Percentiles rank a stretch among this genome's conserved stretches.
phyloP scores from a whole-genome alignment of 2,113 vertebrate genomes.

The Tyrannus savana region DNA sequence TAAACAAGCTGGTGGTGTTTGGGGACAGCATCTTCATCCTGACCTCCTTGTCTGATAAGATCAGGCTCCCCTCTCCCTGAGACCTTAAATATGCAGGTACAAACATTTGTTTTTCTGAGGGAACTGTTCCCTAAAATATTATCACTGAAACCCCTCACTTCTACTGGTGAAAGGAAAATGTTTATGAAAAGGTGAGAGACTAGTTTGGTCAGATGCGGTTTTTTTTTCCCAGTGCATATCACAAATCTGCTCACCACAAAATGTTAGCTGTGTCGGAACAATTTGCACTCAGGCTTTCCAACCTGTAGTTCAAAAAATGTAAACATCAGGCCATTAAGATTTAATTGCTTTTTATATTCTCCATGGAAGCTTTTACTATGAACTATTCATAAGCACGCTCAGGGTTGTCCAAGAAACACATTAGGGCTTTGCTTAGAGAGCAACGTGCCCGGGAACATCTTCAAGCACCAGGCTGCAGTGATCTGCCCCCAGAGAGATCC shows the following conservation, averaged over 20 bases:
- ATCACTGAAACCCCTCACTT: neutral
- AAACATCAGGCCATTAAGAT: constrained; percentile 42
- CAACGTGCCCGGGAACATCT: neutral
- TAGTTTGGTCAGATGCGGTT: neutral
- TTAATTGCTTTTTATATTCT: constrained; percentile 58
- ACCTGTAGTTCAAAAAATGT: constrained; percentile 49
- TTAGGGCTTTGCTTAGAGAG: neutral
- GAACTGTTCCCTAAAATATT: neutral
- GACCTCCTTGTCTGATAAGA: neutral
- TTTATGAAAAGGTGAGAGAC: neutral
- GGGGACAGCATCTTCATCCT: neutral
- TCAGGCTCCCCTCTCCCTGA: neutral
- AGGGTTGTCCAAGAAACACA: neutral
- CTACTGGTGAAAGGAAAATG: neutral
- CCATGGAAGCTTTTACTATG: constrained; percentile 32
- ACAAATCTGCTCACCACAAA: neutral
- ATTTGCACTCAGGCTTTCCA: constrained; percentile 34
- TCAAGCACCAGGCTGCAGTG: neutral
- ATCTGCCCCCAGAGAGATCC: neutral
- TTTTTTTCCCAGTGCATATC: neutral
- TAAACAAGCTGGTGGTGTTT: neutral
- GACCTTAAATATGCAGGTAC: neutral
- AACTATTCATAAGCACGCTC: constrained; percentile 49
- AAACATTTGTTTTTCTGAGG: neutral
- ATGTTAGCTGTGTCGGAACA: neutral